Base-by-base conservation (phyloP, 2,888 invertebrate species). In the Octodonta nipae region DNA sequence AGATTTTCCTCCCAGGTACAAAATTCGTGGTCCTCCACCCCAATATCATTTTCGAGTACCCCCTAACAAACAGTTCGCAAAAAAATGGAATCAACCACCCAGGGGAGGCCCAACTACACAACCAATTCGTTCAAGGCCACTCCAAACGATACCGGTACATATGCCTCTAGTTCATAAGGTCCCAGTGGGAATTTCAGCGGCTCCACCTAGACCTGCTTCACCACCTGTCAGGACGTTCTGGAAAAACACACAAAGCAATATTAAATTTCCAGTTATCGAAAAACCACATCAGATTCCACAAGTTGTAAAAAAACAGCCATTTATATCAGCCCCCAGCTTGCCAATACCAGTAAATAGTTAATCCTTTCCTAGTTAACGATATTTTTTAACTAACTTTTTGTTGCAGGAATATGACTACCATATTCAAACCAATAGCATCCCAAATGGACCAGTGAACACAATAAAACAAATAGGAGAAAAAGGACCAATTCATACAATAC, bases 401-500 rank as follows among this genome's bases (percentile, higher is more conserved):
- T 35, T 37, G 8, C 28, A 46, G 33, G 59, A 61, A 40, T 55
- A 50, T 34, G 59, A 60, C 37, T 57, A 52, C 37, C 60, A 59
- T 26, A 43, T 58, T 6, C 59, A 58, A 42, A 56, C 53, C 15
- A 60, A 58, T 36, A 56, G 43, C 34, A 60, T 59, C 29, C 56
- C 58, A n/a, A 42, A 43, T 8, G 48, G 47, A 3, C 52, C 51
- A 26, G 40, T 45, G 3, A 53, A 56, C 32, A 50, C 59, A 2
- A 60, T 63, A 14, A 58, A 62, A 35, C 62, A 61, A 47, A 43
- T 60, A 25, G 63, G 58, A 6, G 61, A 63, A 34, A 70, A 72
- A 53, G 82, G 81, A 46, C 84, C 84, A 2, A 85, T 86, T 54
- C 84, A 84, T 60, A 84, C 85, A 6, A 83, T 86, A 43, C 84